Percentiles rank a stretch among this genome's conserved stretches.
Evolutionary conservation across 2,797 vertebrate species (phyloP).

Genomic region (Centroberyx gerrardi): DNA sequence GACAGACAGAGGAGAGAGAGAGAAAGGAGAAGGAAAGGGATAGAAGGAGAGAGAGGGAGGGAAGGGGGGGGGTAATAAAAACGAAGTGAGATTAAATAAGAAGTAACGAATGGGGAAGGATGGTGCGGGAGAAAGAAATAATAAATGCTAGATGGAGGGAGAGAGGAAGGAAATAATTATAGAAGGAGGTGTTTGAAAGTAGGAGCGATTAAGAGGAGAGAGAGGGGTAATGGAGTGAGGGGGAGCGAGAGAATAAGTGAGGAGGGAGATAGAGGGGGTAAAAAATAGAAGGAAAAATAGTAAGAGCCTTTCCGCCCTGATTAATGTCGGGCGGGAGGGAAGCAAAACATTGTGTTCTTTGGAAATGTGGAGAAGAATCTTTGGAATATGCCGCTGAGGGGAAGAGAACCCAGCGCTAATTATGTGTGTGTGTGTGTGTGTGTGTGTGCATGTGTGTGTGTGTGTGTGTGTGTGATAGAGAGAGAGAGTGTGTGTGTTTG

Average conservation of each 20-base stretch:
- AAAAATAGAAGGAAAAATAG: conserved; percentile 61
- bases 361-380: conserved; percentile 66
- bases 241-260: neutral
- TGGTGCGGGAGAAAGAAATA: conserved; percentile 64
- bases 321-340: conserved; percentile 61
- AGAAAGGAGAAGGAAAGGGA: conserved; percentile 24
- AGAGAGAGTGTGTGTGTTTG: no score
- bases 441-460: neutral
- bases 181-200: conserved; percentile 73
- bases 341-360: conserved; percentile 72
- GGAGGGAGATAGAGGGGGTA: neutral
- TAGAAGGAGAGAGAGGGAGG: conserved; percentile 20
- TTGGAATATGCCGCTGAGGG: conserved; percentile 64
- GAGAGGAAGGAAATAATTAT: conserved; percentile 75
- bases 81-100: conserved; percentile 79
- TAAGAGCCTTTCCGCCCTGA: conserved; percentile 52
- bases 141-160: conserved; percentile 45
- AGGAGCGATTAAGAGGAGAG: conserved; percentile 68
- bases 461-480: neutral
- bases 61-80: conserved; percentile 45
- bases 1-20: conserved; percentile 63
- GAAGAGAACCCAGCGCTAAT: conserved; percentile 63
- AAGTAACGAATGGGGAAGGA: conserved; percentile 71
- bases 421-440: conserved; percentile 45
- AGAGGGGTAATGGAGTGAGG: conserved; percentile 46